Evolutionary conservation across 2,113 vertebrate genomes (phyloP), one percentile per base, ranked within the genome.

Genomic region (Mystacornis crossleyi): DNA sequence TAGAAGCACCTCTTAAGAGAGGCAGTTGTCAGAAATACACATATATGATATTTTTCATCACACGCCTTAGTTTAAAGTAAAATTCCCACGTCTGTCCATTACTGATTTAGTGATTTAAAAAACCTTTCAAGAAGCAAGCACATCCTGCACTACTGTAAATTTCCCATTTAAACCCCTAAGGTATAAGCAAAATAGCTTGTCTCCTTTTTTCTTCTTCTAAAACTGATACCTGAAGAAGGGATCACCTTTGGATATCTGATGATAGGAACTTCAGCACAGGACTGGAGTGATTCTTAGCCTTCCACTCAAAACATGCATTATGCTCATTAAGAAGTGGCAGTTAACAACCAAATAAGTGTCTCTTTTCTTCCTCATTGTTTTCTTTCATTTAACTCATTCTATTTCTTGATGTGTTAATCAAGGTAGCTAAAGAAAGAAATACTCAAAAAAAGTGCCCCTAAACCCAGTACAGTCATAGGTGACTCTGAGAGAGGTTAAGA

Each of bases 371-470:
- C 14, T 78, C 7, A 17, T 70, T 75, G 12, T 66, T 86, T 83
- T 33, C 25, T 83, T 86, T 50, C 3, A 4, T 23, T 7, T 47
- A 17, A 8, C 1, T 70, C 8, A 20, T 66, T 79, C 40, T 55
- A 3, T 66, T 86, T 55, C 23, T 66, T 62, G 7, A 58, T 48
- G 12, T 19, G 18, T 65, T 36, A 29, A 57, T 77, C 18, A 53
- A 66, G 20, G 6, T 14, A 82, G 20, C 9, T 69, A 57, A 86
- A 69, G 31, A 84, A 80, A 83, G 1, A 31, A 72, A 88, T 28
- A 8, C 2, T 29, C 5, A 20, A 4, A 53, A 66, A 34, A 45
- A 45, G 10, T 4, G 1, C 0, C 18, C 13, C 16, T 4, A 36
- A 55, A 34, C 3, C 14, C 2, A 5, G 4, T 51, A 34, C 8